Evolutionary conservation across 2,888 invertebrate species (phyloP).

Genomic region (Dynastes hyllus): DNA sequence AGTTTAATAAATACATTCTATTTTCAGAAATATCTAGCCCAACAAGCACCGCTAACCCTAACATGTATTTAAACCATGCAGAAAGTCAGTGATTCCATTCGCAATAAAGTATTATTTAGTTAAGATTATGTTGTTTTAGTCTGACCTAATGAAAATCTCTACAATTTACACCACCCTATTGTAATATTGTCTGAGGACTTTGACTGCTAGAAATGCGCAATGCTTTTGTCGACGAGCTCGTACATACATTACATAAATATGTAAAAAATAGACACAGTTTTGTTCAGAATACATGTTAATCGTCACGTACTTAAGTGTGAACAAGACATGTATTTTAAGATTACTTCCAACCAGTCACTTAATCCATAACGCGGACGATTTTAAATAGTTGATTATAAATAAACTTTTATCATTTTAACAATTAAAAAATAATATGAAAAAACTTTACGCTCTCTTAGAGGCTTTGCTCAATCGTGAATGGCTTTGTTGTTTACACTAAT

Average conservation of each 20-base stretch:
- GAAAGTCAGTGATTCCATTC: too few relatives aligned
- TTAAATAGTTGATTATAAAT: conserved; percentile 20
- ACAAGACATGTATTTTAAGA: background rate
- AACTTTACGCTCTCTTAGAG: background rate
- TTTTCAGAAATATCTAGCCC: too few relatives aligned
- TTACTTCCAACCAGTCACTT: background rate
- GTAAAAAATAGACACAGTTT: background rate
- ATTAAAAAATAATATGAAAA: conserved; percentile 14
- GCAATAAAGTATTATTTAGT: too few relatives aligned
- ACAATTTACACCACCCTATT: background rate
- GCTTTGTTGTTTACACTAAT: background rate
- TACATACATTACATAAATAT: background rate
- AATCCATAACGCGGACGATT: conserved; percentile 10
- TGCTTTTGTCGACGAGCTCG: background rate
- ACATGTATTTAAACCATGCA: too few relatives aligned
- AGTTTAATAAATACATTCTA: too few relatives aligned
- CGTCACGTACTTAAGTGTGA: conserved; percentile 7
- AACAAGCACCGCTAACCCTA: too few relatives aligned
- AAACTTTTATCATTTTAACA: conserved; percentile 35
- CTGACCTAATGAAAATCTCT: background rate
- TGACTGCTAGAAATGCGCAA: background rate
- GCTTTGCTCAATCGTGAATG: background rate
- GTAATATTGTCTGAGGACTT: background rate
- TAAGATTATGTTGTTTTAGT: too few relatives aligned
- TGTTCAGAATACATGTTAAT: conserved; percentile 4